A percentile compares a stretch with the other conserved stretches of the same genome.
These are phyloP conservation scores for Pimpla rufipes DNA, from an alignment of 2,888 invertebrate species.

Conservation along the genomic window DNA sequence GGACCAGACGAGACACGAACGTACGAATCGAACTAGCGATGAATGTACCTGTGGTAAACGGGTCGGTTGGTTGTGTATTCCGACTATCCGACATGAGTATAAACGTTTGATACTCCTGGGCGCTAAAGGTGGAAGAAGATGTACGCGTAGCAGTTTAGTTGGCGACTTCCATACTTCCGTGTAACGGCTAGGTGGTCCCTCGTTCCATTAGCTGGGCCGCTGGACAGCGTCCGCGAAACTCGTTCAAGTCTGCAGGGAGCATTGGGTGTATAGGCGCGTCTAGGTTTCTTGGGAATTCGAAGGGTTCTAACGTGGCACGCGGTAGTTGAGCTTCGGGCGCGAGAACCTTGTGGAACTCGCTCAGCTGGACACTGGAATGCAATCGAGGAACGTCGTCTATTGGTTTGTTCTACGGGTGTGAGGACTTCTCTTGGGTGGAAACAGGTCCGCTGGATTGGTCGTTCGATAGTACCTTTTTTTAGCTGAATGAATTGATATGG, in stretches of 20 bases:
- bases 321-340: background rate
- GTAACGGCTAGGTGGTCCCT: constrained; percentile 38
- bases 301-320: background rate
- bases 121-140: background rate
- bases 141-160: constrained; percentile 16
- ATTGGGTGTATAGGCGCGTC: background rate
- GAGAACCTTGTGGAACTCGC: background rate
- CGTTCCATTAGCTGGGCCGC: constrained; percentile 14
- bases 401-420: background rate
- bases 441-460: background rate
- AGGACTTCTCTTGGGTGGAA: background rate
- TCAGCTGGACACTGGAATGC: background rate
- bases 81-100: constrained; percentile 35
- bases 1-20: constrained; percentile 9
- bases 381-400: background rate
- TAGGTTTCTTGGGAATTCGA: background rate
- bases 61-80: constrained; percentile 28
- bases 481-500: too few relatives aligned
- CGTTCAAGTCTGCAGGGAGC: background rate
- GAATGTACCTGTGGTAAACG: constrained; percentile 40
- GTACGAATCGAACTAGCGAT: constrained; percentile 32
- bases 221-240: background rate
- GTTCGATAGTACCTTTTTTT: background rate
- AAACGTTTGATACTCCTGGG: constrained; percentile 7
- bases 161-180: background rate